Evolutionary conservation across 92 coral and sea anemone genomes (phyloP).

Genomic region (Chrysogorgia sp.): DNA sequence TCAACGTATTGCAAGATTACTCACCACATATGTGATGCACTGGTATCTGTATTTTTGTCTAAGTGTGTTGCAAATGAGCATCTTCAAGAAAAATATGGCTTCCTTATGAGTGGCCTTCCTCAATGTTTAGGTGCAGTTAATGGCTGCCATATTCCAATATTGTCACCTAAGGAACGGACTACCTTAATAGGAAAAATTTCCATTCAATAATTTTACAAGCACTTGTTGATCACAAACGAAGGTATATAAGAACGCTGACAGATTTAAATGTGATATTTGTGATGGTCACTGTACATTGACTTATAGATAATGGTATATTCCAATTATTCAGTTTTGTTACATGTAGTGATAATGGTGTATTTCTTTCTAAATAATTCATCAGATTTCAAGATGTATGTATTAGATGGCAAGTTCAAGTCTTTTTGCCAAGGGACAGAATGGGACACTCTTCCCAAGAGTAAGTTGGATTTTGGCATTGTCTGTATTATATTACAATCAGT

Average conservation of each 20-base stretch:
- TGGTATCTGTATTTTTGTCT: constrained; percentile 10
- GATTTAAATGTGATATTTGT: neutral
- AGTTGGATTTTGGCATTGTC: neutral
- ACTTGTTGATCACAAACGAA: constrained; percentile 10
- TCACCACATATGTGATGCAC: constrained; percentile 1
- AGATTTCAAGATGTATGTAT: constrained; percentile 20
- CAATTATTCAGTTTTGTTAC: neutral
- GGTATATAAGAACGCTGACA: constrained; percentile 5
- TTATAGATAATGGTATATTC: neutral
- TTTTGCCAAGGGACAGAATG: constrained; percentile 12
- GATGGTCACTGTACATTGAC: no score
- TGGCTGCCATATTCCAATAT: constrained; percentile 35
- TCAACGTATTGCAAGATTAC: constrained; percentile 29
- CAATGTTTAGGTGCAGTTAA: constrained; percentile 34
- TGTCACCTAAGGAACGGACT: constrained; percentile 24
- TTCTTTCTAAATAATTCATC: neutral
- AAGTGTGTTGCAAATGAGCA: constrained; percentile 16
- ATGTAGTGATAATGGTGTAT: neutral
- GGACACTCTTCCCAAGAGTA: constrained; percentile 23
- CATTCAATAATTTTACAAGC: constrained; percentile 25
- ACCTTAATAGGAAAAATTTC: constrained; percentile 3
- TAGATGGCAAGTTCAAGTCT: constrained; percentile 28
- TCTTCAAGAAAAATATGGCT: constrained; percentile 13
- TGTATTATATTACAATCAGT: no score
- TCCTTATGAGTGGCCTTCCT: constrained; percentile 28